These are phyloP conservation scores for Uromys caudimaculatus DNA, from an alignment of 2,797 vertebrate species.

Conservation along the genomic window DNA sequence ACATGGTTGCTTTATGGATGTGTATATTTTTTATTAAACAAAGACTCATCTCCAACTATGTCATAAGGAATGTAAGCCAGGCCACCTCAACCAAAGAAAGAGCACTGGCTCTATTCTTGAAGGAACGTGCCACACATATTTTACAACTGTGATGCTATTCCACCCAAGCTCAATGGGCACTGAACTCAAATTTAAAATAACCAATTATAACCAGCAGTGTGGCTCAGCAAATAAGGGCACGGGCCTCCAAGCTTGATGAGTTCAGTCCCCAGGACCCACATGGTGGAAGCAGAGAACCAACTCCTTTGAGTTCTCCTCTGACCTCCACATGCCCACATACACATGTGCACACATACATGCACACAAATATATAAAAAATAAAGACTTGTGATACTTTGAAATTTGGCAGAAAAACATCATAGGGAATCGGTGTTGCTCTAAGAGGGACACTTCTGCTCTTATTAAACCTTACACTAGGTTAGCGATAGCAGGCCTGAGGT, in stretches of 20 bases:
- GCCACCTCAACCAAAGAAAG: slow-evolving; percentile 32
- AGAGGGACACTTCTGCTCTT: not conserved
- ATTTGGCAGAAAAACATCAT: slow-evolving; percentile 1
- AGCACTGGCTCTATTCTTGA: slow-evolving; percentile 38
- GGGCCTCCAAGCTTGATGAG: not conserved
- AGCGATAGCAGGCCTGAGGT: slow-evolving; percentile 1
- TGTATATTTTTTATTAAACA: slow-evolving; percentile 63
- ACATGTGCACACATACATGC: not conserved
- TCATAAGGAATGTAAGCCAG: slow-evolving; percentile 34
- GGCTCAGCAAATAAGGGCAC: not conserved
- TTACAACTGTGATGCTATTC: slow-evolving; percentile 13
- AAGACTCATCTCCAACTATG: slow-evolving; percentile 13
- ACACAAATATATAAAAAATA: not conserved
- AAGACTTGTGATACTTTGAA: slow-evolving; percentile 37
- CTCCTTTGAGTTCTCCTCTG: not conserved
- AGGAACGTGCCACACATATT: slow-evolving; percentile 32
- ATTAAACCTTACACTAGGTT: slow-evolving; percentile 9
- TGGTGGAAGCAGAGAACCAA: not conserved
- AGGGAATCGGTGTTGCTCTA: slow-evolving; percentile 32
- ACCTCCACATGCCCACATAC: not conserved
- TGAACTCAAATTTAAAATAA: slow-evolving; percentile 36
- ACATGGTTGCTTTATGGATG: slow-evolving; percentile 69
- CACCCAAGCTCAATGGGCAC: not conserved
- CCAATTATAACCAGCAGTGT: not conserved
- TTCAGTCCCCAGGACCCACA: not conserved